Evolutionary conservation across 2,888 invertebrate species (phyloP).

Genomic region (Quadroppia sp.): DNA sequence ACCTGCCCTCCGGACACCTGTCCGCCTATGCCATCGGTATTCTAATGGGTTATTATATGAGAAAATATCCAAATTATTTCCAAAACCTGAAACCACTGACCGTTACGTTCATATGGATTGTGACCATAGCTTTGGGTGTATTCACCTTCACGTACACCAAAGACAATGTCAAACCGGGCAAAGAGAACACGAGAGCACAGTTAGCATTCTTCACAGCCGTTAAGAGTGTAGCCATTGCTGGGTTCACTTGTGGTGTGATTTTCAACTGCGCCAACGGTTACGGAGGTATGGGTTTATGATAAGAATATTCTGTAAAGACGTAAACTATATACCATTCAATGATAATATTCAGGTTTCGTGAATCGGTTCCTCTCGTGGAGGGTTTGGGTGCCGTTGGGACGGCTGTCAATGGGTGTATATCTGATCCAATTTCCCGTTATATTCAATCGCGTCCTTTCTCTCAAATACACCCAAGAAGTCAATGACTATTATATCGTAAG

Average conservation of each 20-base stretch:
- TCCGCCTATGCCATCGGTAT: not conserved
- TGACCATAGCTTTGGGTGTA: not conserved
- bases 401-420: too few relatives aligned
- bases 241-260: not conserved
- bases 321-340: too few relatives aligned
- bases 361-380: too few relatives aligned
- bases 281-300: not conserved
- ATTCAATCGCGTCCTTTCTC: too few relatives aligned
- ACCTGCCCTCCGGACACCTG: not conserved
- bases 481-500: too few relatives aligned
- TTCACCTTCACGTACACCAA: not conserved
- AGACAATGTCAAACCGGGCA: not conserved
- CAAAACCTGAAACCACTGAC: not conserved
- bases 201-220: not conserved
- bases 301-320: too few relatives aligned
- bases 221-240: not conserved
- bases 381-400: too few relatives aligned
- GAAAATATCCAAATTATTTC: not conserved
- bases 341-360: too few relatives aligned
- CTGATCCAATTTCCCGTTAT: too few relatives aligned
- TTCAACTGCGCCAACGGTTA: slow-evolving; percentile 7
- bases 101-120: not conserved
- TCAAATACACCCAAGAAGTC: too few relatives aligned
- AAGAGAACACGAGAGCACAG: not conserved
- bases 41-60: not conserved